phyloP scores from a whole-genome alignment of 2,888 invertebrate species.

The Holacanthella duospinosa region DNA sequence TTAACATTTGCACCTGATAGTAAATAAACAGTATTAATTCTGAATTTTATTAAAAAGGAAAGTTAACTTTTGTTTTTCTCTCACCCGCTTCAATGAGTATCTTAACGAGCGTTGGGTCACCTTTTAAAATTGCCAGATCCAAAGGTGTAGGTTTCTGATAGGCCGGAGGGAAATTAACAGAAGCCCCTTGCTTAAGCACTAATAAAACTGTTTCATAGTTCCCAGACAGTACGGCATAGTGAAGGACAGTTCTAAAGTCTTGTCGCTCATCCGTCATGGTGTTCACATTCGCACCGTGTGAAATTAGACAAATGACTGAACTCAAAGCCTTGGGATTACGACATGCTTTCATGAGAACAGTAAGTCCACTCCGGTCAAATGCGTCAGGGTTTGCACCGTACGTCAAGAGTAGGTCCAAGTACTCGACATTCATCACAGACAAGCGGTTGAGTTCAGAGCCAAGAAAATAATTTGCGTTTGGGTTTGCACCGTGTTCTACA shows the following conservation, averaged over 20 bases:
- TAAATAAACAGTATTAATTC: neutral
- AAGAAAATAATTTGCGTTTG: slow-evolving; percentile 84
- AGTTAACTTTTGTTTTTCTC: neutral
- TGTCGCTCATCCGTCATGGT: slow-evolving; percentile 74
- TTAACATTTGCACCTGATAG: slow-evolving; percentile 63
- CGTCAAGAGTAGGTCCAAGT: slow-evolving; percentile 65
- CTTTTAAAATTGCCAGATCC: slow-evolving; percentile 73
- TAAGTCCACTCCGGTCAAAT: slow-evolving; percentile 72
- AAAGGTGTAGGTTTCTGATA: slow-evolving; percentile 66
- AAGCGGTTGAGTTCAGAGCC: slow-evolving; percentile 82
- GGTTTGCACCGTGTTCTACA: slow-evolving; percentile 68
- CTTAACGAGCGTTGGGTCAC: slow-evolving; percentile 60
- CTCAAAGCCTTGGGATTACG: slow-evolving; percentile 65
- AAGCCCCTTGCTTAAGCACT: slow-evolving; percentile 70
- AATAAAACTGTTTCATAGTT: slow-evolving; percentile 59
- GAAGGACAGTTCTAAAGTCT: slow-evolving; percentile 75
- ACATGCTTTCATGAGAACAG: slow-evolving; percentile 84
- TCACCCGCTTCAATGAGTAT: slow-evolving; percentile 60
- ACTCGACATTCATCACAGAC: slow-evolving; percentile 62
- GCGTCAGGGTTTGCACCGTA: slow-evolving; percentile 83
- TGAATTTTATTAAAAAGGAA: neutral
- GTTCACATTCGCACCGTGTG: slow-evolving; percentile 75
- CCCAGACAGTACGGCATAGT: slow-evolving; percentile 76
- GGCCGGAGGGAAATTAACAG: slow-evolving; percentile 51
- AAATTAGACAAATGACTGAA: slow-evolving; percentile 61